phyloP scores from a whole-genome alignment of 2,888 invertebrate species.

The Polyploca ridens region DNA sequence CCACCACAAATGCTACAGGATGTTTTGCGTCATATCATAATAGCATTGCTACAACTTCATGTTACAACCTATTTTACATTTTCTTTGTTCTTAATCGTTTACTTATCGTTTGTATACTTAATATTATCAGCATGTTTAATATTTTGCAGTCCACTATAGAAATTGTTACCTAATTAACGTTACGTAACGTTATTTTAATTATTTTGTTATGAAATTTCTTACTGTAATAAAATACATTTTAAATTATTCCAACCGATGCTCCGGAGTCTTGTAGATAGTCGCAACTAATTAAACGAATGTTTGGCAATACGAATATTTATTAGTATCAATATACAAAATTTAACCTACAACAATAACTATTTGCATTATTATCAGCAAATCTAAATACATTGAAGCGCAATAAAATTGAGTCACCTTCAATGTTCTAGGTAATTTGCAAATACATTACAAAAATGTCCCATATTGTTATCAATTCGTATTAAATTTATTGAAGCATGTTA shows the following conservation, averaged over 20 bases:
- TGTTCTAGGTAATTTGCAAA: conserved; percentile 11
- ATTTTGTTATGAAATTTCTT: too few relatives aligned
- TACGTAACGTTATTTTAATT: too few relatives aligned
- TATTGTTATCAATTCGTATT: conserved; percentile 11
- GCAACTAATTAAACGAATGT: too few relatives aligned
- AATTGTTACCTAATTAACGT: too few relatives aligned
- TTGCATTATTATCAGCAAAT: conserved; percentile 14
- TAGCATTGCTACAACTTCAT: not conserved
- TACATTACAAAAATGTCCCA: conserved; percentile 11
- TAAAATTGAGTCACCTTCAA: conserved; percentile 14
- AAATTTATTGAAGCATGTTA: conserved; percentile 11
- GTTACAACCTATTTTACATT: not conserved
- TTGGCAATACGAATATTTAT: not conserved
- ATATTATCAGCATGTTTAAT: too few relatives aligned
- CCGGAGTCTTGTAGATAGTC: too few relatives aligned
- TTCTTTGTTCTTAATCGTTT: not conserved
- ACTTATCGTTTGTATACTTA: too few relatives aligned
- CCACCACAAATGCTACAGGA: not conserved
- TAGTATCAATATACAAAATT: not conserved
- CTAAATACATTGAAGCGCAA: conserved; percentile 14
- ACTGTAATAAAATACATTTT: too few relatives aligned
- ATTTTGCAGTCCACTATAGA: too few relatives aligned
- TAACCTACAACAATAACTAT: conserved; percentile 9
- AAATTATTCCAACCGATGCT: too few relatives aligned
- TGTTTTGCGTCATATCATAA: not conserved